Base-by-base conservation (phyloP, 2,113 vertebrate genomes). In the Oplegnathus fasciatus region DNA sequence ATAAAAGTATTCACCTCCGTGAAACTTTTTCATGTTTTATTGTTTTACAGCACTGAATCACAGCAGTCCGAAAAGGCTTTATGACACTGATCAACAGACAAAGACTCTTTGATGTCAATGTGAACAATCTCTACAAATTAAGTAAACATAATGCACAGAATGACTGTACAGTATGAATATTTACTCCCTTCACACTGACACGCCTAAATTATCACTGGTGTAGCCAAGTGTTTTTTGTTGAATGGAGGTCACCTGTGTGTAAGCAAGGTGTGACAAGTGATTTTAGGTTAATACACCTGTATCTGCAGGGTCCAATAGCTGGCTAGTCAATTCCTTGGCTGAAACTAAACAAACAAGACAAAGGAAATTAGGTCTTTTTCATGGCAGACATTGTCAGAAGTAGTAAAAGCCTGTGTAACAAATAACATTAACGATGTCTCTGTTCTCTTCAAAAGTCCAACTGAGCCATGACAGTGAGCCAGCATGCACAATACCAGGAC, bases 21-120 rank as follows among this genome's bases (percentile, higher is more conserved):
- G 37, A 55, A 46, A 24, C 10, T 6, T 34, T 60, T 42, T 18
- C 11, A 48, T 76, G 32, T 58, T 55, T 58, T 69, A 70, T 50
- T 48, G 44, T 65, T 83, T 74, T 70, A 83, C 60, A 5, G 28
- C 32, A 24, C 28, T 64, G 58, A 62, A 58, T 79, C 67, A 58
- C 42, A 40, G 32, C 3, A 9, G 9, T 79, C 22, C 48, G 20
- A 52, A 24, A 2, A 42, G 54, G 11, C 6, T 13, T 66, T 52
- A 26, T 44, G 20, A 70, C n/a, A 13, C 13, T 50, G n/a, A 64
- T 76, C 26, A 28, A 62, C n/a, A 64, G 15, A 65, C 44, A 66
- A 46, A 61, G 1, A 44, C 14, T 30, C 10, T 58, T 28, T 81
- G 2, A 72, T 55, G 54, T 80, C 2, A 34, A 66, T 42, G 15